phyloP scores from a whole-genome alignment of 2,888 invertebrate species.

The Aproaerema taeniolella region DNA sequence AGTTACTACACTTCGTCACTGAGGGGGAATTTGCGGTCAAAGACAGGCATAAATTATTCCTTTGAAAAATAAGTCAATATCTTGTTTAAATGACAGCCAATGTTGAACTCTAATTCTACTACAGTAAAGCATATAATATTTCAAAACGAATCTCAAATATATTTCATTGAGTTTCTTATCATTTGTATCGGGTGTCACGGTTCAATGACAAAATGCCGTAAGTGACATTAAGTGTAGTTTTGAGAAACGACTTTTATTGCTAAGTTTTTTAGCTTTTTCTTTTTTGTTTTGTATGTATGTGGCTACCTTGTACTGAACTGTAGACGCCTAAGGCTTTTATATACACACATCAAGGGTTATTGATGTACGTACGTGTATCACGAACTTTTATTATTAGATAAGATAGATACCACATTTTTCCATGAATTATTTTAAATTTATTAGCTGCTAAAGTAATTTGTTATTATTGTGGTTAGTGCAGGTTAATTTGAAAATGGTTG shows the following conservation, averaged over 20 bases:
- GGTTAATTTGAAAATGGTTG: no score
- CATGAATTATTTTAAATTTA: conserved; percentile 10
- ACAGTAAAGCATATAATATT: conserved; percentile 20
- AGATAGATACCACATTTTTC: conserved; percentile 7
- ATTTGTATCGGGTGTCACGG: conserved; percentile 28
- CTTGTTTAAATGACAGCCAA: conserved; percentile 17
- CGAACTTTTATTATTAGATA: conserved; percentile 13
- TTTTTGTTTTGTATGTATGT: conserved; percentile 21
- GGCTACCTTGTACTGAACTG: conserved; percentile 35
- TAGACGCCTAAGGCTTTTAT: conserved; percentile 45
- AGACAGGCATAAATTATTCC: conserved; percentile 44
- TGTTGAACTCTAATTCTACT: conserved; percentile 13
- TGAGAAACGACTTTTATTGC: conserved; percentile 12
- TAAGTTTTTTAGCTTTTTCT: conserved; percentile 12
- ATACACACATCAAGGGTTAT: conserved; percentile 31
- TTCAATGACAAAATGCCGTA: conserved; percentile 23
- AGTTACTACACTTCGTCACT: conserved; percentile 11
- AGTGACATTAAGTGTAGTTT: conserved; percentile 9
- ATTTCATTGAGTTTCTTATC: conserved; percentile 40
- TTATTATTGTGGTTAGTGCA: no score
- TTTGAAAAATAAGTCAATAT: conserved; percentile 25
- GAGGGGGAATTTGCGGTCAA: conserved; percentile 32
- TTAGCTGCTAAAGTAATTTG: conserved; percentile 4
- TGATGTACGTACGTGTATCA: conserved; percentile 16
- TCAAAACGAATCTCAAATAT: conserved; percentile 26